These are phyloP conservation scores for Peromyscus attwateri DNA, from an alignment of 2,797 vertebrate genomes.

Conservation along the genomic window DNA sequence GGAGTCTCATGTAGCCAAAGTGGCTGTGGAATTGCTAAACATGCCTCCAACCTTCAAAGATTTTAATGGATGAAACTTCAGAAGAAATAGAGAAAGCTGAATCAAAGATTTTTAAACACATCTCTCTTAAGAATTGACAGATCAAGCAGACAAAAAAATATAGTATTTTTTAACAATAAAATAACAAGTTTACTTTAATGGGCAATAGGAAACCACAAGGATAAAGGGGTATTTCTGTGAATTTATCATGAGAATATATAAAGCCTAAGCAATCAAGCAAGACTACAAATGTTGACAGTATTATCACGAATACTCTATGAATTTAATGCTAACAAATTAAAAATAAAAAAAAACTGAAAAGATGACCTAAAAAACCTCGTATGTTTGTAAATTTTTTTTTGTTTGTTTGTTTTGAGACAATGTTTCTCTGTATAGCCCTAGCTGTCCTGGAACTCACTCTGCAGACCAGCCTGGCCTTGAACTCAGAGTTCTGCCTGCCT, in stretches of 20 bases:
- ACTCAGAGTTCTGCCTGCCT: not conserved
- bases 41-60: not conserved
- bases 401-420: not conserved
- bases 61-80: not conserved
- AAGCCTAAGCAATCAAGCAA: constrained; percentile 47
- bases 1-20: not conserved
- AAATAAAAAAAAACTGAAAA: constrained; percentile 27
- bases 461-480: not conserved
- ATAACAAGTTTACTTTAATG: not conserved
- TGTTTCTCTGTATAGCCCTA: not conserved
- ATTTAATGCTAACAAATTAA: constrained; percentile 52
- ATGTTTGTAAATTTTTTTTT: not conserved
- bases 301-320: constrained; percentile 24
- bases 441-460: not conserved
- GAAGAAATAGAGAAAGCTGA: not conserved
- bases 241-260: constrained; percentile 31
- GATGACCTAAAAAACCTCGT: constrained; percentile 33
- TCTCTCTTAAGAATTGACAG: constrained; percentile 7
- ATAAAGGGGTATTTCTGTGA: not conserved
- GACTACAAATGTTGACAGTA: not conserved
- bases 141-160: not conserved
- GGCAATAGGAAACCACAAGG: not conserved
- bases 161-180: constrained; percentile 13
- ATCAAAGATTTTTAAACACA: constrained; percentile 25
- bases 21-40: not conserved